Evolutionary conservation across 2,113 vertebrate genomes (phyloP).

Genomic region (Okapia johnstoni): DNA sequence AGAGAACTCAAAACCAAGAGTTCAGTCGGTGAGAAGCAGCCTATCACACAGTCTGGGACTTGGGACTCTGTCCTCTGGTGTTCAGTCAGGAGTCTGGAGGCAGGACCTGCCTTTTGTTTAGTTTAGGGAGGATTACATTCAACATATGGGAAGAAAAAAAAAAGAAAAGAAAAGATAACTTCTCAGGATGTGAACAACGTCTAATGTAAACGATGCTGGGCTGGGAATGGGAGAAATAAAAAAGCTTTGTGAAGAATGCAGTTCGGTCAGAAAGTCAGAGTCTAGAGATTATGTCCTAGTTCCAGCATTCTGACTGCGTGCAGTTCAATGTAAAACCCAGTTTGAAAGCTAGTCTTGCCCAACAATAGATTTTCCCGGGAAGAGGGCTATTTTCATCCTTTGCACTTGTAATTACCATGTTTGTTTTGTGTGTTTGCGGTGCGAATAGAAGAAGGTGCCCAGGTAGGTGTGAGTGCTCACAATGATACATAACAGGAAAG

Average conservation of each 20-base stretch:
- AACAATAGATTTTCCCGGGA: not conserved
- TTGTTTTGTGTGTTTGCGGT: not conserved
- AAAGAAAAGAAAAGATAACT: not conserved
- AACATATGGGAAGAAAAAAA: not conserved
- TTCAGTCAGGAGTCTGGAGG: not conserved
- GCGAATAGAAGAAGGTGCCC: not conserved
- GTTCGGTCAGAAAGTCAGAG: not conserved
- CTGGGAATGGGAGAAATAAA: not conserved
- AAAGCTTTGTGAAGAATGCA: not conserved
- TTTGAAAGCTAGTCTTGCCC: not conserved
- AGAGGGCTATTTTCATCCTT: not conserved
- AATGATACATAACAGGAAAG: not conserved
- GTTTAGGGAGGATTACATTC: not conserved
- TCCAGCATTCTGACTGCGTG: not conserved
- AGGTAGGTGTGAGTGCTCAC: not conserved
- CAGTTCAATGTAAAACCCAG: not conserved
- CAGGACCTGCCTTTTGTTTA: not conserved
- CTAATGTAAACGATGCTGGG: not conserved
- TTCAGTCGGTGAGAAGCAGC: not conserved
- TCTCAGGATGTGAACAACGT: not conserved
- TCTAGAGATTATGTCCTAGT: not conserved
- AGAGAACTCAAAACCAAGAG: not conserved
- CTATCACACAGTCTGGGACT: not conserved
- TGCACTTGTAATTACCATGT: not conserved
- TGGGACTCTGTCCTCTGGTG: not conserved